Conservation (phyloP, 2,113 vertebrate species). For the Oriolus oriolus region DNA sequence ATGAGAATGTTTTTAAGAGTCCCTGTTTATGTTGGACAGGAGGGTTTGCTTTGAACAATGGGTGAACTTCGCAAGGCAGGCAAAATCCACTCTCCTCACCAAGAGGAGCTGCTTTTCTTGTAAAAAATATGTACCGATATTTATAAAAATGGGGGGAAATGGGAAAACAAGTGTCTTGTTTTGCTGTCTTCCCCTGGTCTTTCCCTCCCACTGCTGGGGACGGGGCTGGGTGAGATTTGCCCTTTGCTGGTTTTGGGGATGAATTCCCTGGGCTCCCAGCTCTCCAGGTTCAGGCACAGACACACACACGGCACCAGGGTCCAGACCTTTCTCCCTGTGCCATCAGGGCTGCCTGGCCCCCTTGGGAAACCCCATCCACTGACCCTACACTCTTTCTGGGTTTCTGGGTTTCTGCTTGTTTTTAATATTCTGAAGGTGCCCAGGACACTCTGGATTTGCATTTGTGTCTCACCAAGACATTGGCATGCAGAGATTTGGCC, state of each 20-base stretch:
- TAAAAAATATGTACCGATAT: background rate
- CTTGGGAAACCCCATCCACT: background rate
- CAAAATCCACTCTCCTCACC: conserved; percentile 9
- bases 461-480: background rate
- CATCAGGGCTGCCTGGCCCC: background rate
- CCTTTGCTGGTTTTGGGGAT: background rate
- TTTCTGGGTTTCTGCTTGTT: background rate
- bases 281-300: background rate
- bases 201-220: background rate
- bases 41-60: conserved; percentile 44
- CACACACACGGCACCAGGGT: too few relatives aligned
- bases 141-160: background rate
- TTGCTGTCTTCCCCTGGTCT: background rate
- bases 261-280: rapidly evolving
- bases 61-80: conserved; percentile 54
- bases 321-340: background rate
- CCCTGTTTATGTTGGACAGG: conserved; percentile 62
- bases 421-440: background rate
- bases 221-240: background rate
- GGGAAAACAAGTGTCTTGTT: background rate
- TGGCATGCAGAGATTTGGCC: background rate
- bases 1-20: conserved; percentile 51
- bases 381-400: background rate
- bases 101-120: background rate
- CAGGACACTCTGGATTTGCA: background rate